These are phyloP conservation scores for Lonchura striata DNA, from an alignment of 2,113 vertebrate species.

Conservation along the genomic window DNA sequence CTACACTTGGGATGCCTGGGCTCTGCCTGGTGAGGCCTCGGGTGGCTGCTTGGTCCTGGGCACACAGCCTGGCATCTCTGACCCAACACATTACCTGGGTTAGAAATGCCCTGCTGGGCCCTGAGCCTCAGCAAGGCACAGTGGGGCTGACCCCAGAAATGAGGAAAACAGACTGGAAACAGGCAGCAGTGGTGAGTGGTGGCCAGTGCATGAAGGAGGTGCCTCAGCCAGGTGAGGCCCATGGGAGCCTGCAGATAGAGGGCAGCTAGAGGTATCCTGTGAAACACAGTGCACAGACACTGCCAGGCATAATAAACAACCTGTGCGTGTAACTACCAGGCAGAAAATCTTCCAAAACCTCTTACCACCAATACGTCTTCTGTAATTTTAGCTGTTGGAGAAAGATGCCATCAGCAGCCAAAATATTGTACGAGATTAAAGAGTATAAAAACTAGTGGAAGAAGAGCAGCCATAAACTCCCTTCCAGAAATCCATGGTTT, in stretches of 20 bases:
- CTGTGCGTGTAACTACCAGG: neutral
- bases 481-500: neutral
- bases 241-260: neutral
- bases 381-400: neutral
- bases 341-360: neutral
- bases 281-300: neutral
- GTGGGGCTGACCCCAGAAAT: neutral
- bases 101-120: neutral
- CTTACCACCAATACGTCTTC: rapidly evolving
- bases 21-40: neutral
- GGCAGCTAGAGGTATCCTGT: neutral
- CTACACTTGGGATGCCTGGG: neutral
- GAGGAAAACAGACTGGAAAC: neutral
- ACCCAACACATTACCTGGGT: neutral
- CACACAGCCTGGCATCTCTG: neutral
- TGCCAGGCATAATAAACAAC: neutral
- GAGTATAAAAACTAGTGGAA: neutral
- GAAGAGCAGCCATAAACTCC: neutral
- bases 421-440: neutral
- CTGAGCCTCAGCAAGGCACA: neutral
- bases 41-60: neutral
- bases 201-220: neutral
- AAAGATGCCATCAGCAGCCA: neutral
- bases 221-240: neutral
- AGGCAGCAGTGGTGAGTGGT: neutral